These are phyloP conservation scores for Abrostola tripartita DNA, from an alignment of 2,888 invertebrate genomes.

Conservation along the genomic window DNA sequence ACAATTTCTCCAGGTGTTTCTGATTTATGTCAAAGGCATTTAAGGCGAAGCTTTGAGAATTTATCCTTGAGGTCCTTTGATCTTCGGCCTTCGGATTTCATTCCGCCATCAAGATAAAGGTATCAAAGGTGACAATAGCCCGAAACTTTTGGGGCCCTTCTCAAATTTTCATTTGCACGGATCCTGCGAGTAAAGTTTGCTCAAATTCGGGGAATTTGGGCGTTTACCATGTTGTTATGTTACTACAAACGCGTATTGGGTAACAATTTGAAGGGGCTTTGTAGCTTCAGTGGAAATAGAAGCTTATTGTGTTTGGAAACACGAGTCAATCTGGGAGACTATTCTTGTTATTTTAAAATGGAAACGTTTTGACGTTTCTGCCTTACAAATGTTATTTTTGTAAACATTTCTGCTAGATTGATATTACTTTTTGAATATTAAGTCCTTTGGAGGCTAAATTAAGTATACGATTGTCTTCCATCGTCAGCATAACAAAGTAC, in stretches of 20 bases:
- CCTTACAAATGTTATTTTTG: too few relatives aligned
- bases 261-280: slow-evolving; percentile 13
- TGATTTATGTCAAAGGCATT: slow-evolving; percentile 51
- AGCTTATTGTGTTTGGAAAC: slow-evolving; percentile 1
- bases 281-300: slow-evolving; percentile 6
- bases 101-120: slow-evolving; percentile 42
- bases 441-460: too few relatives aligned
- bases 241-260: slow-evolving; percentile 19
- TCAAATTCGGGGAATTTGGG: slow-evolving; percentile 31
- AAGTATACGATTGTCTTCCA: too few relatives aligned
- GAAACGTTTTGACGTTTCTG: too few relatives aligned
- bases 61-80: slow-evolving; percentile 49
- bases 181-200: slow-evolving; percentile 33
- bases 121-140: slow-evolving; percentile 57
- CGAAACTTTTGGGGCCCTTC: slow-evolving; percentile 39
- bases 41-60: slow-evolving; percentile 49
- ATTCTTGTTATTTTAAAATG: too few relatives aligned
- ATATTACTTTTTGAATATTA: too few relatives aligned
- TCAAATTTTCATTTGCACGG: slow-evolving; percentile 48
- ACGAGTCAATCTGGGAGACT: not conserved
- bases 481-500: too few relatives aligned
- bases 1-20: slow-evolving; percentile 50
- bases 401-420: too few relatives aligned
- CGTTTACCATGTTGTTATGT: slow-evolving; percentile 27
- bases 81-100: slow-evolving; percentile 40